phyloP scores from a whole-genome alignment of 2,797 vertebrate species.

The Danio kyathit region DNA sequence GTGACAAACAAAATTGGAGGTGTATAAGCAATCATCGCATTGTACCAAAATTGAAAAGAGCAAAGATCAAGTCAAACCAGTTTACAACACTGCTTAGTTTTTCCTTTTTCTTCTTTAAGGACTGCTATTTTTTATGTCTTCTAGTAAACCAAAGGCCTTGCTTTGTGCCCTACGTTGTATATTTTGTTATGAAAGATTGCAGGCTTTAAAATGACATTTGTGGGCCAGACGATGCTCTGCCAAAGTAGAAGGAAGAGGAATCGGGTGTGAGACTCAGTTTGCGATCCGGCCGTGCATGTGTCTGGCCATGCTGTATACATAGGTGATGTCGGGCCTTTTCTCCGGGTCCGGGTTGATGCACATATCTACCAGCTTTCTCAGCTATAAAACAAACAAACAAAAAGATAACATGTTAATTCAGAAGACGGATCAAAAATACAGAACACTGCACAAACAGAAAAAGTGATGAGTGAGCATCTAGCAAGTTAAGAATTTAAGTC shows the following conservation, averaged over 20 bases:
- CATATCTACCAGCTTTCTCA: conserved; percentile 95
- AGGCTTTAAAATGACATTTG: conserved; percentile 37
- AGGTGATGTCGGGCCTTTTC: conserved; percentile 95
- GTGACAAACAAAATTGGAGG: not conserved
- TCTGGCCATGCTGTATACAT: conserved; percentile 94
- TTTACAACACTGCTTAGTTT: conserved; percentile 43
- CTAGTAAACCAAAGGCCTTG: conserved; percentile 10
- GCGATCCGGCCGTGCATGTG: conserved; percentile 87
- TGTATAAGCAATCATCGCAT: conserved; percentile 41
- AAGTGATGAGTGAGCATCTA: too few species aligned
- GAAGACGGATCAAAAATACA: not conserved
- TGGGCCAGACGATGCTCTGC: conserved; percentile 22
- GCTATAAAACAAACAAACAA: conserved; percentile 72
- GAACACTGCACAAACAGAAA: not conserved
- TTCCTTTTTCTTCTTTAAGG: conserved; percentile 4
- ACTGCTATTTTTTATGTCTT: not conserved
- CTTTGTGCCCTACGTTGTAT: not conserved
- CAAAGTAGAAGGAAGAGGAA: conserved; percentile 54
- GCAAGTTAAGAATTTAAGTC: too few species aligned
- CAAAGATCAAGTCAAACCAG: conserved; percentile 46
- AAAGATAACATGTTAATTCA: not conserved
- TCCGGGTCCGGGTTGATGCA: conserved; percentile 98
- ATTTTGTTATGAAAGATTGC: conserved; percentile 13
- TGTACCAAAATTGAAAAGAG: conserved; percentile 40
- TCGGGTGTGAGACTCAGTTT: conserved; percentile 76